Evolutionary conservation across 1,140 invertebrate genomes (phyloP).

Genomic region (Megalopta genalis): DNA sequence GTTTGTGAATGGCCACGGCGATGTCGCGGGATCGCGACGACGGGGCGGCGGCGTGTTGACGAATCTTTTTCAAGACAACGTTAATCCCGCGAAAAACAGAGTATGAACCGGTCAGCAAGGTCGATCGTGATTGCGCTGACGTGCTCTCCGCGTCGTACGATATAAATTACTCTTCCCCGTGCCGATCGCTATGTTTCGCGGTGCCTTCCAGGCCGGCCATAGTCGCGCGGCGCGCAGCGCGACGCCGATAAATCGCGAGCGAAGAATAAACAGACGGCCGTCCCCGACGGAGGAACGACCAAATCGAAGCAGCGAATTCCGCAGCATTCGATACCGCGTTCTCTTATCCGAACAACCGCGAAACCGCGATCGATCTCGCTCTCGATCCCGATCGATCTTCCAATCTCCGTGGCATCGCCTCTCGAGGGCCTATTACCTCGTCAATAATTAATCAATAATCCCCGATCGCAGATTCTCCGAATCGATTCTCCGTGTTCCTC

Average conservation of each 20-base stretch:
- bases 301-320: neutral
- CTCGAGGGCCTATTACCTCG: too few relatives aligned
- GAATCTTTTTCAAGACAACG: constrained; percentile 26
- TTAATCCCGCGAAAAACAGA: constrained; percentile 67
- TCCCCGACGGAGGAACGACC: too few relatives aligned
- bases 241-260: neutral
- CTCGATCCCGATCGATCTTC: too few relatives aligned
- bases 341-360: neutral
- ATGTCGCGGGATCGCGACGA: neutral
- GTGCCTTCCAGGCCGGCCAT: constrained; percentile 38
- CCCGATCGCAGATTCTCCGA: too few relatives aligned
- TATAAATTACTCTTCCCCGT: constrained; percentile 65
- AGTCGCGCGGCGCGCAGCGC: constrained; percentile 7
- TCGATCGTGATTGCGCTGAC: constrained; percentile 67
- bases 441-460: too few relatives aligned
- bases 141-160: constrained; percentile 56
- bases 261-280: neutral
- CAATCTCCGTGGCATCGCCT: too few relatives aligned
- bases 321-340: neutral
- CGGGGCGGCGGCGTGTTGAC: constrained; percentile 1
- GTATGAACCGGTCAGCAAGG: constrained; percentile 66
- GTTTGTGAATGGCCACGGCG: too few relatives aligned
- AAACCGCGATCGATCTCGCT: too few relatives aligned
- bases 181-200: constrained; percentile 60
- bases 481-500: too few relatives aligned